Base-by-base conservation (phyloP, 2,888 invertebrate species). In the Andrena hattorfiana region DNA sequence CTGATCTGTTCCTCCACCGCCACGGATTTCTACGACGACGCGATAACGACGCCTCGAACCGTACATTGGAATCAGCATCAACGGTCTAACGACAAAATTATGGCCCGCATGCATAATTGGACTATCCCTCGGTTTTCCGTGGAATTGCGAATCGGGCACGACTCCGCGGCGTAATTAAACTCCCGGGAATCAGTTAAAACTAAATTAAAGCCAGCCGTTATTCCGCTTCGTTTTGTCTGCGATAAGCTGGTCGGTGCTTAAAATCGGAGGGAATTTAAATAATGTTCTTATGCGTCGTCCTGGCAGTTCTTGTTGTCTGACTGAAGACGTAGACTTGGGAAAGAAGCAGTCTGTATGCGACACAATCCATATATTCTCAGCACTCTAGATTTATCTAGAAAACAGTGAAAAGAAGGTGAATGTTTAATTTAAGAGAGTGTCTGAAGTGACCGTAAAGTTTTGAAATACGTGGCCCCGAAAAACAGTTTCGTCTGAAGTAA, bases 101-200 rank as follows among this genome's bases (percentile, higher is more conserved):
- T 83, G 76, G 30, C 20, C 74, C 75, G 84, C 84, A 83, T 84
- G 83, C 84, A 83, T 83, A 84, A 79, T 84, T 63, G 63, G 49
- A 68, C 28, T 32, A 35, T n/a, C 54, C 51, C 56, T 35, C 28
- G 20, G 10, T 5, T 10, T 23, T 35, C 28, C 54, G 23, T 51
- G 35, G 35, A 35, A 69, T 62, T 30, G 60, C 48, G 71, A 71
- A 48, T 71, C 30, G 60, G 60, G 49, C 71, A 60, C 71, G 62
- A 71, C 62, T 71, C 48, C 28, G 23, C 49, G 60, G 28, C 28
- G 30, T 30, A 62, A 71, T 71, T 71, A 71, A 71, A 62, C 62
- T 62, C 60, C 30, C 62, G 30, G 42, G 70, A 48, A 70, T 70
- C 59, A 60, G 70, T 70, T 70, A 70, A 70, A 48, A 60, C 59